These are phyloP conservation scores for Eurytoma adleriae DNA, from an alignment of 2,888 invertebrate genomes.

Conservation along the genomic window DNA sequence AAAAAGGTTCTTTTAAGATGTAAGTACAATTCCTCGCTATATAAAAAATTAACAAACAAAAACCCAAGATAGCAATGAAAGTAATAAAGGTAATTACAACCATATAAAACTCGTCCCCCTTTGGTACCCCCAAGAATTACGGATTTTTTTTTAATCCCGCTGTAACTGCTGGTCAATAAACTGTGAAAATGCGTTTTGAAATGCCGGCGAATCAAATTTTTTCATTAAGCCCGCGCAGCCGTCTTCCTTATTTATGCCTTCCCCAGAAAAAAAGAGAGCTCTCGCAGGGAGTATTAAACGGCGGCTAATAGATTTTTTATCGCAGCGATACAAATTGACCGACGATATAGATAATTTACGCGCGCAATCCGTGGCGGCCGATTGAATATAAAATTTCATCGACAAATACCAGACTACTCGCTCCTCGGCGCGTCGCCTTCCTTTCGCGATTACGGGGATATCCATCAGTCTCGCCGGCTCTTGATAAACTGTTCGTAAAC, in stretches of 20 bases:
- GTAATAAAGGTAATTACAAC: no score
- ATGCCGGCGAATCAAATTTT: slow-evolving; percentile 16
- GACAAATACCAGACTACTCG: slow-evolving; percentile 41
- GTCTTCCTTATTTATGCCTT: slow-evolving; percentile 24
- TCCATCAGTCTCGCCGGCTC: slow-evolving; percentile 48
- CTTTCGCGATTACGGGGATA: slow-evolving; percentile 51
- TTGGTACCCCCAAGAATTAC: not conserved
- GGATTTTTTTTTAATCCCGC: not conserved
- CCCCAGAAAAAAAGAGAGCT: slow-evolving; percentile 1
- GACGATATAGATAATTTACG: slow-evolving; percentile 46
- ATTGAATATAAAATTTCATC: slow-evolving; percentile 47
- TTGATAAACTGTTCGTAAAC: slow-evolving; percentile 52
- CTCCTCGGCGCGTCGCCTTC: slow-evolving; percentile 32
- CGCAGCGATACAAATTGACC: slow-evolving; percentile 45
- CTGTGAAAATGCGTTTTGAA: not conserved
- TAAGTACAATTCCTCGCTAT: no score
- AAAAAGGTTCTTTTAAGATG: no score
- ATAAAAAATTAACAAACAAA: no score
- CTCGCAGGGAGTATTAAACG: slow-evolving; percentile 11
- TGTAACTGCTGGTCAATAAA: slow-evolving; percentile 11
- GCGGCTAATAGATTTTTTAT: slow-evolving; percentile 44
- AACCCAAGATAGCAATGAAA: no score
- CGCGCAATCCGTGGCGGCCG: not conserved
- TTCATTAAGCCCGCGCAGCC: slow-evolving; percentile 1
- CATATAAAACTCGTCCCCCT: not conserved